These are phyloP conservation scores for Hylaeus anthracinus DNA, from an alignment of 1,140 invertebrate genomes.

Conservation along the genomic window DNA sequence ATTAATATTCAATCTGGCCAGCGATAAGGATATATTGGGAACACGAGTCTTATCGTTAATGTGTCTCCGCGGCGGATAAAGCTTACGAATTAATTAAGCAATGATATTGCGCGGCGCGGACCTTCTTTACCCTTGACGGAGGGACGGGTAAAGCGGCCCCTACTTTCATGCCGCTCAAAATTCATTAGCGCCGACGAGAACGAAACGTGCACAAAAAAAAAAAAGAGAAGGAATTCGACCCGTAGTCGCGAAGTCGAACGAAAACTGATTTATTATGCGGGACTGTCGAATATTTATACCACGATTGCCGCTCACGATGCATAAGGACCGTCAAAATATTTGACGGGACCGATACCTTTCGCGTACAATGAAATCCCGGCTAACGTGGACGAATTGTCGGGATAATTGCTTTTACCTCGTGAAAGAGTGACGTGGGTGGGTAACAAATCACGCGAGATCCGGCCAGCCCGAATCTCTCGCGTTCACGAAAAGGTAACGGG, in stretches of 20 bases:
- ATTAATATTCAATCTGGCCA: conserved; percentile 68
- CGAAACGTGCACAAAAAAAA: conserved; percentile 3
- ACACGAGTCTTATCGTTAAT: conserved; percentile 63
- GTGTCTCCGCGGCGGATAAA: conserved; percentile 66
- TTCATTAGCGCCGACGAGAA: conserved; percentile 28
- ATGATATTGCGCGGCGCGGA: conserved; percentile 8
- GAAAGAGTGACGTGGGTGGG: conserved; percentile 21
- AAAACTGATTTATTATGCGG: conserved; percentile 59
- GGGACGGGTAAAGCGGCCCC: not conserved
- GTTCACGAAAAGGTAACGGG: not conserved
- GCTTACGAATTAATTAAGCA: conserved; percentile 73
- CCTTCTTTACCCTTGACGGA: conserved; percentile 24
- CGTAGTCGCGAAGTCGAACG: not conserved
- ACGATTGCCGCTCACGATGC: no score
- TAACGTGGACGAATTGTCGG: conserved; percentile 1
- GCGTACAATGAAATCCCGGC: conserved; percentile 7
- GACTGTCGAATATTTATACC: conserved; percentile 53
- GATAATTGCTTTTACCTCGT: conserved; percentile 18
- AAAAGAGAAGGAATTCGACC: not conserved
- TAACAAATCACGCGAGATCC: conserved; percentile 4
- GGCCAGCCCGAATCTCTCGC: not conserved
- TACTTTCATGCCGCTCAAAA: conserved; percentile 26
- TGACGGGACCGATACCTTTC: not conserved
- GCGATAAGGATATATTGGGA: conserved; percentile 64
- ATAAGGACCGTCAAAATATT: conserved; percentile 2